Evolutionary conservation across 2,888 invertebrate genomes (phyloP).

Genomic region (Metopia argyrocephala): DNA sequence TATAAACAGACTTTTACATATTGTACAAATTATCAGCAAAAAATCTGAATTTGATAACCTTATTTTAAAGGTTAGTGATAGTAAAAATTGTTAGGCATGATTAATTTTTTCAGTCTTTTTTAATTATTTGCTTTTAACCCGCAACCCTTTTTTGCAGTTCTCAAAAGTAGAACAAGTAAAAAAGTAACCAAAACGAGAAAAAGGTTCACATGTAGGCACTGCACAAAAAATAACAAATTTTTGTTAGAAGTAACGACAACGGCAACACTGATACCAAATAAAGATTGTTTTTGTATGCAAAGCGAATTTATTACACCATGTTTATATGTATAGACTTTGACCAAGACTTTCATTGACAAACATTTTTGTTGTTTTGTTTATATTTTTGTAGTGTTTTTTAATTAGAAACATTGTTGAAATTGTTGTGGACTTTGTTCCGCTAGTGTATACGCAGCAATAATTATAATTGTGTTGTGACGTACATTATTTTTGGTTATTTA

Average conservation of each 20-base stretch:
- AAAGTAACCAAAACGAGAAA: too few species aligned
- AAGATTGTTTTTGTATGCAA: too few species aligned
- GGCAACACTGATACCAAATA: too few species aligned
- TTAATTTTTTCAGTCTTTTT: too few species aligned
- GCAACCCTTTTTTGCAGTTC: too few species aligned
- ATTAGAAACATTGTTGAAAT: neutral
- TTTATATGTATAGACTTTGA: neutral
- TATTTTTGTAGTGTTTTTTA: neutral
- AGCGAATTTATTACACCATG: neutral
- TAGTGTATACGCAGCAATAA: neutral
- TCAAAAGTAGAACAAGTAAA: too few species aligned
- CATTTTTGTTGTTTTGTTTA: neutral
- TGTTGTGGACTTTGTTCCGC: neutral
- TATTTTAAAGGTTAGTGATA: neutral
- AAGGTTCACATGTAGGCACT: too few species aligned
- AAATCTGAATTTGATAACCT: neutral
- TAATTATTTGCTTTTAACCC: too few species aligned
- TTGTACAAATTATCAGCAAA: neutral
- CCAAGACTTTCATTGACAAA: neutral
- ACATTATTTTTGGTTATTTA: neutral
- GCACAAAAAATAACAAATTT: too few species aligned
- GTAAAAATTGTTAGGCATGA: neutral
- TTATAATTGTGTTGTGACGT: neutral
- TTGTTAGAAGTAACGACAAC: too few species aligned
- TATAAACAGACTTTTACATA: neutral